A percentile compares a stretch with the other conserved stretches of the same genome.
phyloP scores from a whole-genome alignment of 2,113 vertebrate genomes.

The Setophaga coronata region DNA sequence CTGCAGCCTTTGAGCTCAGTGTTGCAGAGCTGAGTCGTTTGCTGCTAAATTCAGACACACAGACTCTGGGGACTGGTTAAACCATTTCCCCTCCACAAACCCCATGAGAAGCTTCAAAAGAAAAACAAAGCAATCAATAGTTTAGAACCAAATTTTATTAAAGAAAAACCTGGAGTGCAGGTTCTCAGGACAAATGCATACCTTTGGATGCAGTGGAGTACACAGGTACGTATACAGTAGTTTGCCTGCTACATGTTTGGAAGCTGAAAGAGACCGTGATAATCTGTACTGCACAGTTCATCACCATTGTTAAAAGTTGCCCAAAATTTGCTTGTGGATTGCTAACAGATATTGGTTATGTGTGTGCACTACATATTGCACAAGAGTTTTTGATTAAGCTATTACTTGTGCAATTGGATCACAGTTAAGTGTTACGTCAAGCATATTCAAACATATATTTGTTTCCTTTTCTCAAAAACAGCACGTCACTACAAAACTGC shows the following conservation, averaged over 20 bases:
- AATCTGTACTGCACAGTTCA: slow-evolving; percentile 70
- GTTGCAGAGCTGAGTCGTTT: background rate
- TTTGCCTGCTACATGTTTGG: slow-evolving; percentile 64
- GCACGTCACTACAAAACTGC: slow-evolving; percentile 80
- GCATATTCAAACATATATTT: slow-evolving; percentile 72
- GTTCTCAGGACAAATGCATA: slow-evolving; percentile 71
- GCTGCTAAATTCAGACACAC: background rate
- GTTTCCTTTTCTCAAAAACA: slow-evolving; percentile 58
- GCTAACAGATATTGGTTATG: slow-evolving; percentile 72
- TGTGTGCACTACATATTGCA: slow-evolving; percentile 77
- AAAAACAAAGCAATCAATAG: background rate
- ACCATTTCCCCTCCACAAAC: background rate
- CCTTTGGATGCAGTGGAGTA: slow-evolving; percentile 72
- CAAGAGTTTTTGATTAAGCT: slow-evolving; percentile 53
- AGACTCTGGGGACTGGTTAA: background rate
- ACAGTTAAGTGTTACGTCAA: slow-evolving; percentile 68
- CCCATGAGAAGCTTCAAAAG: background rate
- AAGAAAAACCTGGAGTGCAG: slow-evolving; percentile 69
- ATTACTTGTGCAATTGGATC: slow-evolving; percentile 62
- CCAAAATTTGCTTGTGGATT: slow-evolving; percentile 43
- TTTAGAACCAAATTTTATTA: slow-evolving; percentile 68
- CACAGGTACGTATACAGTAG: slow-evolving; percentile 71
- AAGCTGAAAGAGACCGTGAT: slow-evolving; percentile 27
- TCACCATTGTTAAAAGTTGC: slow-evolving; percentile 59
- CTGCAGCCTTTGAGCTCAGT: background rate